Evolutionary conservation across 2,797 vertebrate species (phyloP).

Genomic region (Takifugu ocellatus): DNA sequence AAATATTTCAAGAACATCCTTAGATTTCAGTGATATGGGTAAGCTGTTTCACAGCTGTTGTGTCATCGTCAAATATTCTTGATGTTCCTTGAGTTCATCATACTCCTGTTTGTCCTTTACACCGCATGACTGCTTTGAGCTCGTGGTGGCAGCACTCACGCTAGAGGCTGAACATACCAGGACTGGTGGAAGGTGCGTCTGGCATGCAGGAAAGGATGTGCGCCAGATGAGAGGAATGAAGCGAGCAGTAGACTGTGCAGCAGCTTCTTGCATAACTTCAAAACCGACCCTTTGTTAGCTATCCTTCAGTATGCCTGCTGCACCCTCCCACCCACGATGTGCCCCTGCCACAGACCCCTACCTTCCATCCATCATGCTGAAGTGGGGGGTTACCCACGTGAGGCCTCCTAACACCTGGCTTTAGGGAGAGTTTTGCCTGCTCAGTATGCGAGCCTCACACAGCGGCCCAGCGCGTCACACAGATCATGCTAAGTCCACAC

Average conservation of each 20-base stretch:
- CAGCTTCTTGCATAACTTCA: slow-evolving; percentile 23
- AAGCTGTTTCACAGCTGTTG: neutral
- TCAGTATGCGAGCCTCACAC: slow-evolving; percentile 60
- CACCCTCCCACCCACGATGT: slow-evolving; percentile 25
- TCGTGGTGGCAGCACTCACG: slow-evolving; percentile 21
- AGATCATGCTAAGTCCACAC: slow-evolving; percentile 49
- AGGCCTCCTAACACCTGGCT: slow-evolving; percentile 66
- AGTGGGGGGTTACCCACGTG: slow-evolving; percentile 59
- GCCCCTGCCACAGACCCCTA: slow-evolving; percentile 28
- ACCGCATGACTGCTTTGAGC: neutral
- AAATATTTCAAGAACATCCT: too few species aligned
- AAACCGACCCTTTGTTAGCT: slow-evolving; percentile 44
- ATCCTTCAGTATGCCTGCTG: slow-evolving; percentile 36
- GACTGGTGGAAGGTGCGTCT: slow-evolving; percentile 34
- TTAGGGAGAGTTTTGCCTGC: slow-evolving; percentile 39
- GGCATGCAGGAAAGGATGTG: slow-evolving; percentile 25
- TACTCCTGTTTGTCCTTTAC: neutral
- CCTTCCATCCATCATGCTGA: slow-evolving; percentile 55
- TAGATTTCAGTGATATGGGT: neutral
- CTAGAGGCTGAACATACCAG: slow-evolving; percentile 31
- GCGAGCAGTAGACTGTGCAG: slow-evolving; percentile 27
- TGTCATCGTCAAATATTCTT: too few species aligned
- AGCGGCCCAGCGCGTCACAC: slow-evolving; percentile 51
- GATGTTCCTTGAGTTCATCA: slow-evolving; percentile 2
- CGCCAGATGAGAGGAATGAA: slow-evolving; percentile 9